phyloP scores from a whole-genome alignment of 2,888 invertebrate genomes.

The Sepiola atlantica region DNA sequence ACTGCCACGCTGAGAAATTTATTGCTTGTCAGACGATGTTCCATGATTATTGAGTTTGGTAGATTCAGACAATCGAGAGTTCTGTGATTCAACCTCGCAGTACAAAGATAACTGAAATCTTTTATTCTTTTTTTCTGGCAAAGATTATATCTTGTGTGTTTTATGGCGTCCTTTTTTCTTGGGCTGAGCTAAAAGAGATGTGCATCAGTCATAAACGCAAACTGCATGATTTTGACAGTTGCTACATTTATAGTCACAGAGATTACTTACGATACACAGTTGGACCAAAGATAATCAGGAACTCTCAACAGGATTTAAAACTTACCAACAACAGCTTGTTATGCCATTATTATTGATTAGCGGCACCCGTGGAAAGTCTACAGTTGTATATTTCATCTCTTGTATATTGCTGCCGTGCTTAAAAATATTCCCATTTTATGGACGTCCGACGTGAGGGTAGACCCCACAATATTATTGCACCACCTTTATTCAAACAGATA shows the following conservation, averaged over 20 bases:
- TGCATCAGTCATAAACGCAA: background rate
- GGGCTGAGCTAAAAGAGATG: background rate
- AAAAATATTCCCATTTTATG: no score
- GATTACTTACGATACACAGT: background rate
- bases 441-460: no score
- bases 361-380: no score
- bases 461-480: no score
- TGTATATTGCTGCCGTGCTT: no score
- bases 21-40: background rate
- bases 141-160: background rate
- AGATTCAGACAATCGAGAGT: background rate
- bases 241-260: background rate
- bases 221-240: background rate
- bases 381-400: no score
- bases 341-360: background rate
- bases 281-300: background rate
- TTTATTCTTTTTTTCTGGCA: background rate
- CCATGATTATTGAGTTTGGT: background rate
- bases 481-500: no score
- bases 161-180: background rate
- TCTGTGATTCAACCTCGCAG: no score
- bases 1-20: background rate
- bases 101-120: no score
- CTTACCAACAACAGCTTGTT: background rate
- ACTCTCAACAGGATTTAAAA: background rate